phyloP scores from a whole-genome alignment of 2,797 vertebrate genomes.

The Sebastes vulpes region DNA sequence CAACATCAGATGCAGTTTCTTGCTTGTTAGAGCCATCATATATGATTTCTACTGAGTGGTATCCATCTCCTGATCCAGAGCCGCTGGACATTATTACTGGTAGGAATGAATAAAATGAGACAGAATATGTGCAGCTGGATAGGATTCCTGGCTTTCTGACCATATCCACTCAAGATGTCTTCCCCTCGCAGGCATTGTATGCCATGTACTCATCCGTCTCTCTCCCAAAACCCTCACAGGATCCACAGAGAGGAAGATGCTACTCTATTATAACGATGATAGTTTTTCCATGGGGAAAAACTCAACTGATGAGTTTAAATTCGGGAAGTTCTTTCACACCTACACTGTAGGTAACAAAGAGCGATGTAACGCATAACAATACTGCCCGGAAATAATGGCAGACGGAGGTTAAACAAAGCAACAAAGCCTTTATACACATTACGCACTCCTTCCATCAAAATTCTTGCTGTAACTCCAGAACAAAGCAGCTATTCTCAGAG shows the following conservation, averaged over 20 bases:
- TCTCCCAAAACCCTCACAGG: conserved; percentile 28
- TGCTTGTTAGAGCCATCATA: conserved; percentile 14
- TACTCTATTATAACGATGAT: conserved; percentile 30
- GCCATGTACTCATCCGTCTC: conserved; percentile 17
- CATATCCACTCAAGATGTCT: conserved; percentile 30
- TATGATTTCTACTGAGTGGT: conserved; percentile 17
- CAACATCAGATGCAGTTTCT: conserved; percentile 32
- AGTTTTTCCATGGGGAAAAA: conserved; percentile 29
- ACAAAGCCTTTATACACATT: conserved; percentile 76
- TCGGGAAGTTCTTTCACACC: conserved; percentile 56
- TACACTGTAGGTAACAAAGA: conserved; percentile 68
- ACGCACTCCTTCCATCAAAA: conserved; percentile 68
- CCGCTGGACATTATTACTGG: conserved; percentile 43
- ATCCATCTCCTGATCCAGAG: conserved; percentile 37
- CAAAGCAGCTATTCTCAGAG: conserved; percentile 76
- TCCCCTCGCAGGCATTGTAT: conserved; percentile 25
- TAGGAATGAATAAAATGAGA: conserved; percentile 48
- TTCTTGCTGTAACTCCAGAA: conserved; percentile 77
- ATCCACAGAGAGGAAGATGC: conserved; percentile 28
- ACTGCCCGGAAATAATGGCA: conserved; percentile 73
- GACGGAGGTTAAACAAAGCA: conserved; percentile 78
- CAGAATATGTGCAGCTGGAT: conserved; percentile 34
- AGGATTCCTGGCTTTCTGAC: conserved; percentile 46
- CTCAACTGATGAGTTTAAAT: conserved; percentile 58
- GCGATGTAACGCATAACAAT: conserved; percentile 65